phyloP scores from a whole-genome alignment of 2,113 vertebrate genomes.

The Halcyon malimbica region DNA sequence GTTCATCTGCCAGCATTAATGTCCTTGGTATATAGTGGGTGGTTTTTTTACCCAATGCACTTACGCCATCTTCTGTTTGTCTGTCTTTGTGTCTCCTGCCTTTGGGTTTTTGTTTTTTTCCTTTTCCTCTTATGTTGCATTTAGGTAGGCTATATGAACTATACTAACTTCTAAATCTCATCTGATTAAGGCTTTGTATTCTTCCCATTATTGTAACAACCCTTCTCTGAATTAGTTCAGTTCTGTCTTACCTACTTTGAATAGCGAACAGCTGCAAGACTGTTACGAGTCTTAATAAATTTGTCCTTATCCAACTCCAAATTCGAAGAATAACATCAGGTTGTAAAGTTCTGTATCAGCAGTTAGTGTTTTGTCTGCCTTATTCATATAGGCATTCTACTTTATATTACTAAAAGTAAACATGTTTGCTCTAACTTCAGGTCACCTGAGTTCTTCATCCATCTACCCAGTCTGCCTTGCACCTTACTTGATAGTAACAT shows the following conservation, averaged over 20 bases:
- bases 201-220: neutral
- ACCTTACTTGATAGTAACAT: slow-evolving; percentile 95
- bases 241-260: neutral
- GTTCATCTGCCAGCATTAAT: neutral
- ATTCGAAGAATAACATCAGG: neutral
- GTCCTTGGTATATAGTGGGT: neutral
- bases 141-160: neutral
- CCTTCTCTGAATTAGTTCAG: neutral
- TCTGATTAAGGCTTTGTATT: neutral
- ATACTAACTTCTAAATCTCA: neutral
- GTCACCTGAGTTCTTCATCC: slow-evolving; percentile 96
- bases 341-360: neutral
- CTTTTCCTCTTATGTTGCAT: neutral
- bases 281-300: neutral
- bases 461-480: slow-evolving; percentile 98
- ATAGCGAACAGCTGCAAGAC: neutral
- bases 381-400: neutral
- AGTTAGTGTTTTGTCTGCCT: neutral
- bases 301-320: neutral
- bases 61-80: neutral
- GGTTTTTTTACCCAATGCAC: neutral
- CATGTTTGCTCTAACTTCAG: slow-evolving; percentile 71
- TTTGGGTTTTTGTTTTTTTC: neutral
- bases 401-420: neutral
- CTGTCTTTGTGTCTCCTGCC: neutral